Base-by-base conservation (phyloP, 2,797 vertebrate genomes). In the Cirrhinus molitorella region DNA sequence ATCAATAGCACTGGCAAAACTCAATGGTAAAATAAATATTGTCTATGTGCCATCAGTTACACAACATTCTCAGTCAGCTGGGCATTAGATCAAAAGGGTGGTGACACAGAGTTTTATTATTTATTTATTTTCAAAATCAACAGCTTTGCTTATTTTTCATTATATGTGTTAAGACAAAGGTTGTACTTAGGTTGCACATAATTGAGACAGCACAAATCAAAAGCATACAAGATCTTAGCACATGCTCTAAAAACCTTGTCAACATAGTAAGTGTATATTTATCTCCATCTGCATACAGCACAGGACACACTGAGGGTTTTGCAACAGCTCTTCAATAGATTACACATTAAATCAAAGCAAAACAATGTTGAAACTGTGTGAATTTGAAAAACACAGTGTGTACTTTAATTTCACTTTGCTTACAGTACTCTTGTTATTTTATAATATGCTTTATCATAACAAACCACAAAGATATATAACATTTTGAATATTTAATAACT, bases 271-370 rank as follows among this genome's bases (percentile, higher is more conserved):
- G 13, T 53, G 47, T 53, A 0, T 34, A 53, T 53, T 73, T 73
- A 74, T 21, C 31, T 57, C 19, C 5, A 23, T 40, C 8, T 75
- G 73, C n/a, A 17, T 40, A 59, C 21, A 59, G 34, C 14, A 75
- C 53, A 59, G 14, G 17, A 67, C 17, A 67, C 17, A 40, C 65
- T 9, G 14, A 67, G 17, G 14, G 53, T 59, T 57, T 17, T 59
- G 73, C 73, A 75, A 75, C 53, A 43, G 21, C 51, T 57, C 21
- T 75, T 75, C 2, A 75, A 75, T 59, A 75, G 53, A 59, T 75
- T 75, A 75, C 73, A 75, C 34, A 75, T 75, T 43, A 40, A 59
- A 57, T 75, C 73, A 75, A 59, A 59, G 34, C 53, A 75, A 25
- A 75, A 75, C 21, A 23, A 25, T 59, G 11, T 23, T 59, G 55